These are phyloP conservation scores for Otus sunia DNA, from an alignment of 2,113 vertebrate species.

Conservation along the genomic window DNA sequence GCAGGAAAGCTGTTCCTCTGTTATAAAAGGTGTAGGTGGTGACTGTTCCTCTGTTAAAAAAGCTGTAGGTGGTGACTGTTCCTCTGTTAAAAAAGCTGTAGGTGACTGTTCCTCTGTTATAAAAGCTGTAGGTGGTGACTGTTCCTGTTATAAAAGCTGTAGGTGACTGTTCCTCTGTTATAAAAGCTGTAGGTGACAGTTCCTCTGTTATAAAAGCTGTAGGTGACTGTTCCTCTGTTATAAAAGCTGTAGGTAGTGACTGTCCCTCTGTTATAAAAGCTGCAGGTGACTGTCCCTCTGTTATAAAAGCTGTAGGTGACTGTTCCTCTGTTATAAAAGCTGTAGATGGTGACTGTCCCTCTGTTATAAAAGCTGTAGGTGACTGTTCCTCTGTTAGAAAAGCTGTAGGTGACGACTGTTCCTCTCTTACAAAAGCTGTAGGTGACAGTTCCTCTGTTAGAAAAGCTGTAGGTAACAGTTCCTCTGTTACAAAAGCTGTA, in stretches of 20 bases:
- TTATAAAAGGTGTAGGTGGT: background rate
- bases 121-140: background rate
- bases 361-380: too few species aligned
- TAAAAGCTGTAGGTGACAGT: background rate
- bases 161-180: background rate
- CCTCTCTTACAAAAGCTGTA: too few species aligned
- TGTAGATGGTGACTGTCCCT: too few species aligned
- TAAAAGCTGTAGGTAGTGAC: too few species aligned
- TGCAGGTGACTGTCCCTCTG: background rate
- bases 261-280: background rate
- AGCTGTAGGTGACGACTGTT: background rate
- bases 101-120: background rate
- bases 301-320: too few species aligned
- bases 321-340: background rate
- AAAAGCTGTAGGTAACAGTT: background rate
- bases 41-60: background rate
- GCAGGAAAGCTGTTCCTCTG: background rate
- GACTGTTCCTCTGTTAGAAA: background rate
- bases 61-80: background rate
- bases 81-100: background rate
- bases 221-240: too few species aligned
- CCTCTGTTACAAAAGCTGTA: background rate
- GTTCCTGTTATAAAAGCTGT: background rate
- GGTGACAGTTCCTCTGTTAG: background rate
- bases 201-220: background rate